phyloP scores from a whole-genome alignment of 2,797 vertebrate species.

The Sebastes kiyomatsui region DNA sequence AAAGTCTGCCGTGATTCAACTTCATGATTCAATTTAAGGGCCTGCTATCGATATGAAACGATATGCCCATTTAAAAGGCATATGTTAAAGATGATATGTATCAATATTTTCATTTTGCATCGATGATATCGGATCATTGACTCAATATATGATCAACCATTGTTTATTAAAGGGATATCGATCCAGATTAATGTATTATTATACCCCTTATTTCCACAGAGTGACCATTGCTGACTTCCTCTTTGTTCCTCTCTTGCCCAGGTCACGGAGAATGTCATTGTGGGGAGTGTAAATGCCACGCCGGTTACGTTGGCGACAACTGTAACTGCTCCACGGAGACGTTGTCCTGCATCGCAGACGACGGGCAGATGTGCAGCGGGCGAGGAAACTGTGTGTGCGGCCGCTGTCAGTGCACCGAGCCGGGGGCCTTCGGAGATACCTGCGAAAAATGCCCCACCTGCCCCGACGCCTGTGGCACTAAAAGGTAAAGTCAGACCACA shows the following conservation, averaged over 20 bases:
- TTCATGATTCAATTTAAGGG: too few relatives aligned
- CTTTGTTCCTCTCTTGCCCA: constrained; percentile 46
- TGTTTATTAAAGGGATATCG: too few relatives aligned
- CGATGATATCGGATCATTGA: too few relatives aligned
- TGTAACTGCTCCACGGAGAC: constrained; percentile 94
- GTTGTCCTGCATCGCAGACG: constrained; percentile 83
- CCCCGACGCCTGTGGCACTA: constrained; percentile 92
- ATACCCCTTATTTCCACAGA: too few relatives aligned
- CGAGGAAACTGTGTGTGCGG: constrained; percentile 91
- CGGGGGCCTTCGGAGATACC: constrained; percentile 92
- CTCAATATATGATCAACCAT: too few relatives aligned
- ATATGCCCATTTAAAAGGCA: too few relatives aligned
- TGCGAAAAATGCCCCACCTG: constrained; percentile 98
- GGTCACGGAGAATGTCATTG: constrained; percentile 96
- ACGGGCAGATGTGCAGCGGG: constrained; percentile 92
- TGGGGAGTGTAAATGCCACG: constrained; percentile 94
- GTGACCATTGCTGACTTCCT: too few relatives aligned
- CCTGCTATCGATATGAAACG: too few relatives aligned
- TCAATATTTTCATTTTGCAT: too few relatives aligned
- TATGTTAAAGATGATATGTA: too few relatives aligned
- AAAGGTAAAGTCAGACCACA: constrained; percentile 82
- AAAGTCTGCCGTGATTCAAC: too few relatives aligned
- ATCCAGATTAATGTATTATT: too few relatives aligned
- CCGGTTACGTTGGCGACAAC: constrained; percentile 92
- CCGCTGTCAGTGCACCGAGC: constrained; percentile 91